Evolutionary conservation across 2,113 vertebrate genomes (phyloP), one percentile per base, ranked within the genome.

Genomic region (Trogon melanurus): DNA sequence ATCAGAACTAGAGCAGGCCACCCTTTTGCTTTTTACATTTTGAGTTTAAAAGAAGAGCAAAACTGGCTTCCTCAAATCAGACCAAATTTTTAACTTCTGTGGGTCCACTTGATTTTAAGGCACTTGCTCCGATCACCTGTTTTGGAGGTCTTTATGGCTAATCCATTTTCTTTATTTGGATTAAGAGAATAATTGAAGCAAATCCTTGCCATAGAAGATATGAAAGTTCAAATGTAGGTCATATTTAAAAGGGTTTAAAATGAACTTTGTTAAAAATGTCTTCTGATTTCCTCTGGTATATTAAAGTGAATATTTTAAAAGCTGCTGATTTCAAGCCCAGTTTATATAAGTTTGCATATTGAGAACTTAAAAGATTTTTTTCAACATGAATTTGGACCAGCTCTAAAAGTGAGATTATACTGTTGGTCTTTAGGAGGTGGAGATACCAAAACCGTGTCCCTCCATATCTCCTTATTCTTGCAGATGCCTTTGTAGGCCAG

Each of bases 151-250:
- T 95, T 97, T 93, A 71, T 83, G 79, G 83, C 41, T 76, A 34
- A 69, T 38, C 11, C 36, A 10, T 94, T 92, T 96, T 64, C 47
- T 95, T 91, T 79, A 18, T 91, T 95, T 87, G 93, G 70, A 92
- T 96, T 97, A 97, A 95, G 82, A 85, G 48, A 95, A 88, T 90
- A 96, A 96, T 93, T 96, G 93, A 97, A 97, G 88, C 1, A 20
- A 91, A 94, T 96, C 79, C 94, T 81, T 84, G 58, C 38, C 27
- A 2, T 81, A 30, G 88, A 81, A 97, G 48, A 89, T 88, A 84
- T 10, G 30, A 79, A 96, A 86, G 91, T 96, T 97, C 86, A 96
- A 91, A 79, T 54, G 18, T 78, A 91, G 69, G 72, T 92, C 75
- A 88, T 67, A 79, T 94, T 91, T 89, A 95, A 95, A 96, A 72